Evolutionary conservation across 2,797 vertebrate species (phyloP), one percentile per base, ranked within the genome.

Genomic region (Buceros bicornis): DNA sequence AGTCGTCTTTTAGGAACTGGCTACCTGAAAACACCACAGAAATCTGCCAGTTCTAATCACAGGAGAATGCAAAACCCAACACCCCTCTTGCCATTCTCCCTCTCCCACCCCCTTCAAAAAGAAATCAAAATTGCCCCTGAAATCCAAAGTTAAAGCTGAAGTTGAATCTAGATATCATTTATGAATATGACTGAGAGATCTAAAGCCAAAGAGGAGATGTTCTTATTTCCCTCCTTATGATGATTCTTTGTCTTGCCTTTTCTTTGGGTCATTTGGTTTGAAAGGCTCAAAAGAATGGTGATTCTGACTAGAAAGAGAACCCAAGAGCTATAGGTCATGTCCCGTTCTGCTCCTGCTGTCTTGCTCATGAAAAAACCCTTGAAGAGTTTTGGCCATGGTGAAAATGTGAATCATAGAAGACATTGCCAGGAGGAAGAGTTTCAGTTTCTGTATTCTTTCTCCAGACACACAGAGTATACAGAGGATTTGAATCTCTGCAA

Each of bases 221-320:
- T 71, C 90, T 91, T 61, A n/a, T 81, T 95, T 89, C 45, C 89
- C 11, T 82, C 29, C 26, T 77, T 65, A 9, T 37, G 11, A 54
- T 91, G 50, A 51, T 81, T 21, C 33, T 90, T 89, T 89, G n/a
- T 70, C 58, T 82, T 87, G 40, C 6, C 10, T 92, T 95, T 88
- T 83, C 42, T 76, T 79, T 18, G 10, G 37, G 12, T 76, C 6
- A 28, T 82, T 90, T 79, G 26, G 13, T 88, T 84, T 89, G n/a
- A 73, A 93, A 67, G 26, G 6, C 22, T 79, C 73, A 72, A 76
- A 95, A 82, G 24, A 12, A 24, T 72, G 40, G 45, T 73, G 43
- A 50, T 82, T 88, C 69, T 71, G 31, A 78, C 33, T 50, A 81
- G 82, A 77, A 90, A 37, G 31, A 72, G 20, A 82, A 85, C 37